A percentile compares a stretch with the other conserved stretches of the same genome.
Conservation (phyloP, 2,888 invertebrate species). For the Platycheirus albimanus region DNA sequence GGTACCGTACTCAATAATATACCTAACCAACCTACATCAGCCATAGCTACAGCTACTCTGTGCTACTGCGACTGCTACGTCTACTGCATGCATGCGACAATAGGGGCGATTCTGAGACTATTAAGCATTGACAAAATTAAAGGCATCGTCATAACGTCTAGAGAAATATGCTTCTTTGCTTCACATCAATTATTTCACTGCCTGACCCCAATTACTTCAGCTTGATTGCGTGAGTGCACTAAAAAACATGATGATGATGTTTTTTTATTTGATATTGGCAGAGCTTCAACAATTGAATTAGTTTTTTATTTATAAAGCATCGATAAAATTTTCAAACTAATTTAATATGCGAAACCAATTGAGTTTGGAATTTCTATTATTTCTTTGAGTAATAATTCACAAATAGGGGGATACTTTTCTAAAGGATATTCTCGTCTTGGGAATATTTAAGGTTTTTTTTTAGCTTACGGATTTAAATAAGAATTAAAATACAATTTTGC, state of each 20-base stretch:
- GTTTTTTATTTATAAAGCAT: not conserved
- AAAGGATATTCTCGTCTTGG: too few relatives aligned
- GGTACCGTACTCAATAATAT: constrained; percentile 20
- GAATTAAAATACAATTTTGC: too few relatives aligned
- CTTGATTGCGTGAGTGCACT: constrained; percentile 69
- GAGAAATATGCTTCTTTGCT: constrained; percentile 20
- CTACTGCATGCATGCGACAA: constrained; percentile 26
- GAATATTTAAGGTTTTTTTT: too few relatives aligned
- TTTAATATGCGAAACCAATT: not conserved
- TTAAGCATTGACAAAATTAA: constrained; percentile 20
- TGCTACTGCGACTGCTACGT: too few relatives aligned
- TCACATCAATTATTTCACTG: constrained; percentile 59
- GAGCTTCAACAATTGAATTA: not conserved
- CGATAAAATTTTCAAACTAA: not conserved
- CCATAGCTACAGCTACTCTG: constrained; percentile 6
- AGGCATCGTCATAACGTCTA: constrained; percentile 15
- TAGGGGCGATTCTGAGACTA: constrained; percentile 19
- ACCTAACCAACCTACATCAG: not conserved
- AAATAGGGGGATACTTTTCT: too few relatives aligned
- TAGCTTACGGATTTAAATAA: too few relatives aligned
- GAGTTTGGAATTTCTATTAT: not conserved
- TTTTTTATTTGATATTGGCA: constrained; percentile 8
- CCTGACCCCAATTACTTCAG: constrained; percentile 64
- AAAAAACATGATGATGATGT: constrained; percentile 4
- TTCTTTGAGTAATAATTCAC: too few relatives aligned